These are phyloP conservation scores for Parnassius orleans DNA, from an alignment of 2,888 invertebrate genomes.

Conservation along the genomic window DNA sequence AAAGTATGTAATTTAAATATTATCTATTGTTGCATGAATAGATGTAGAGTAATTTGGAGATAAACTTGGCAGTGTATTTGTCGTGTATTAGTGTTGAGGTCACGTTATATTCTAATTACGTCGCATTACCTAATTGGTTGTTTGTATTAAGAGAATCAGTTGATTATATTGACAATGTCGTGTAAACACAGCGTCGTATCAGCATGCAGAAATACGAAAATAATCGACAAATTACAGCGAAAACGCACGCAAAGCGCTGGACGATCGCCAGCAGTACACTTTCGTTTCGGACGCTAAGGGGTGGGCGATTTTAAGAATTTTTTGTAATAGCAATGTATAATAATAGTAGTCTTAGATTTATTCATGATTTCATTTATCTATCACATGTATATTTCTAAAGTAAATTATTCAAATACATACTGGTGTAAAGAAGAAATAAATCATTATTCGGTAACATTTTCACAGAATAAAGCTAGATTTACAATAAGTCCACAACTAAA, in stretches of 20 bases:
- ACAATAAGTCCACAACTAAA: no score
- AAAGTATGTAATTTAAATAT: no score
- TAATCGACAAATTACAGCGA: slow-evolving; percentile 60
- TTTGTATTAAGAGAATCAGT: slow-evolving; percentile 6
- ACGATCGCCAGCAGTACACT: slow-evolving; percentile 52
- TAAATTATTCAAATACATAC: no score
- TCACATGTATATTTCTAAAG: no score
- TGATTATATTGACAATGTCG: slow-evolving; percentile 17
- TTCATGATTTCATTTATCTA: no score
- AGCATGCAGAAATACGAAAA: slow-evolving; percentile 60
- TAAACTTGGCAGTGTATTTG: slow-evolving; percentile 7
- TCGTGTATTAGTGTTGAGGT: slow-evolving; percentile 7
- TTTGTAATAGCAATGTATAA: no score
- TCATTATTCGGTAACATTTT: no score
- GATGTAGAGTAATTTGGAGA: neutral
- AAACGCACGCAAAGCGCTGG: slow-evolving; percentile 54
- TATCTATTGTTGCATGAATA: neutral
- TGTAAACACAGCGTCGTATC: slow-evolving; percentile 50
- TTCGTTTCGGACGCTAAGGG: slow-evolving; percentile 48
- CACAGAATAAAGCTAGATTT: no score
- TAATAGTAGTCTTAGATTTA: no score
- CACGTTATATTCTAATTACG: slow-evolving; percentile 20
- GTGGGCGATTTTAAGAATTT: slow-evolving; percentile 37
- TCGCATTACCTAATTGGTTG: slow-evolving; percentile 21
- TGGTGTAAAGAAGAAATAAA: no score